Evolutionary conservation across 2,888 invertebrate species (phyloP).

Genomic region (Argyresthia albistria): DNA sequence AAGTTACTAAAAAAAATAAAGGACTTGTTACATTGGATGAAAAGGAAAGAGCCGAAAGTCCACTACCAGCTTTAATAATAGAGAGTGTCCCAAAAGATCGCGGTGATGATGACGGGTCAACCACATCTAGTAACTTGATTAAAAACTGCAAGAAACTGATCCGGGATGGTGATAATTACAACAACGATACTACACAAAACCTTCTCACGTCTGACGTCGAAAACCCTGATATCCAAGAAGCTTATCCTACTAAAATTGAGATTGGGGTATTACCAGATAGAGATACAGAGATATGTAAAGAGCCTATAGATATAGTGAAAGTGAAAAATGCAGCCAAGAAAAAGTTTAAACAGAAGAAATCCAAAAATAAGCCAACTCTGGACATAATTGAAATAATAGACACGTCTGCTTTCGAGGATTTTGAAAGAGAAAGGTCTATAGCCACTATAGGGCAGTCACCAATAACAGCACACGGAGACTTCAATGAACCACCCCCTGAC

Average conservation of each 20-base stretch:
- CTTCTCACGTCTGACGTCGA: constrained; percentile 30
- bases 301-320: neutral
- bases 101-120: constrained; percentile 20
- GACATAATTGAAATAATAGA: no score
- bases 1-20: constrained; percentile 14
- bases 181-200: constrained; percentile 30
- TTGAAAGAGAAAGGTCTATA: constrained; percentile 30
- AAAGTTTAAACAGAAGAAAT: neutral
- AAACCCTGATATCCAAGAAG: constrained; percentile 1
- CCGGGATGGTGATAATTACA: constrained; percentile 19
- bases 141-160: constrained; percentile 34
- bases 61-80: constrained; percentile 42
- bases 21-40: neutral
- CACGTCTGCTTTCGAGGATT: neutral
- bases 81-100: constrained; percentile 26
- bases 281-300: constrained; percentile 6
- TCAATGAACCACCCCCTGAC: constrained; percentile 36
- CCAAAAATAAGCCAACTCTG: neutral
- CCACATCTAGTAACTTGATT: constrained; percentile 18
- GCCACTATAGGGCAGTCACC: neutral
- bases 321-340: neutral
- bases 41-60: constrained; percentile 32
- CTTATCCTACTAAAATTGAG: neutral
- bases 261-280: neutral
- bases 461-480: neutral